Evolutionary conservation across 2,797 vertebrate genomes (phyloP), one percentile per base, ranked within the genome.

Genomic region (Moxostoma hubbsi): DNA sequence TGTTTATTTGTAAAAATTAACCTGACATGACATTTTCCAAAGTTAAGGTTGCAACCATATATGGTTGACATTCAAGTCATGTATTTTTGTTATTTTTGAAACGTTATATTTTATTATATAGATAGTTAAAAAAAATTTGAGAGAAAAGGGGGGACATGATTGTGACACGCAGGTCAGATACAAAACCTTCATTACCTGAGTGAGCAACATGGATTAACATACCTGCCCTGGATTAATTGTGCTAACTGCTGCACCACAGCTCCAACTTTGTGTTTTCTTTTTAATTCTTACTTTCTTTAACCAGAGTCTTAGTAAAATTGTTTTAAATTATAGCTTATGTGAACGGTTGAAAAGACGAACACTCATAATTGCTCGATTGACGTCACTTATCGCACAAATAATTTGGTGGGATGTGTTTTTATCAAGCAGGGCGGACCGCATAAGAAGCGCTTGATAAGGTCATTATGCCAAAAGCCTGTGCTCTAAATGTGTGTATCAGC

Each of bases 391-490:
- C 66, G 57, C 59, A 18, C 59, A 49, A 70, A 75, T 64, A 8
- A 67, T 73, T 79, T 45, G 66, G 58, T 61, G 74, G 63, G 61
- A 49, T 8, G 49, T 78, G 75, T 79, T 77, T 75, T 73, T 63
- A 65, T 83, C 69, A 55, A 58, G 55, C 36, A 74, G 76, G 58
- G 76, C 43, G 55, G 55, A 54, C 47, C 46, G 55, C 70, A 62
- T 63, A 79, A 43, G 62, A 67, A 49, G 59, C 9, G 53, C 57
- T 63, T 82, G 82, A 84, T 81, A 82, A 84, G 79, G 82, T 84
- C 79, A 84, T 84, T 79, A 79, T 81, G 49, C 46, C 67, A 49
- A 79, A 57, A 81, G 78, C 74, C 74, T 55, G 61, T 73, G 55
- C 53, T 73, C 66, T 81, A 63, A 75, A 82, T 75, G 79, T 72